Evolutionary conservation across 2,113 vertebrate species (phyloP).

Genomic region (Cyanoliseus patagonus): DNA sequence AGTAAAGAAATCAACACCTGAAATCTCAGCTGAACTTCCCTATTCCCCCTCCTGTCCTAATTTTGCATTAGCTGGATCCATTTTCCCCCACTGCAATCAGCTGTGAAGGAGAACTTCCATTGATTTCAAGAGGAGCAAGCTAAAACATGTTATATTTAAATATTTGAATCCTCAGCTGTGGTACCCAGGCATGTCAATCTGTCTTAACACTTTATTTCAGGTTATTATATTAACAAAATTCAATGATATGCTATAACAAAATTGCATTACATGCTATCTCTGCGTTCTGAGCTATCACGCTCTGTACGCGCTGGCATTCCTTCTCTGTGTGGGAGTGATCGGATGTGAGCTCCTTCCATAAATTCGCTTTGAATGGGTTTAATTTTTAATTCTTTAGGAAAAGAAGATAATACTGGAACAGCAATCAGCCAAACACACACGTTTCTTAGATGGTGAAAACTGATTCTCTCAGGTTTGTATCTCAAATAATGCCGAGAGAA

Average conservation of each 20-base stretch:
- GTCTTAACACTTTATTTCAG: conserved; percentile 43
- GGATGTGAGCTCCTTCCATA: neutral
- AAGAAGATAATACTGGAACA: neutral
- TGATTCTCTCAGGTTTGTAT: neutral
- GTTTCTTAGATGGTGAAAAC: neutral
- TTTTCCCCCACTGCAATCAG: conserved; percentile 8
- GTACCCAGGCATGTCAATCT: neutral
- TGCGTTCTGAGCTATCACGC: neutral
- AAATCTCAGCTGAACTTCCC: conserved; percentile 4
- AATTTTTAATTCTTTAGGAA: neutral
- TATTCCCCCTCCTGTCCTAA: neutral
- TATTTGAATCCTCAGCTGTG: conserved; percentile 19
- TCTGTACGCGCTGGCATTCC: neutral
- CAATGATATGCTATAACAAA: neutral
- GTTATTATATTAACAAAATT: conserved; percentile 43
- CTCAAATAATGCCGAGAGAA: neutral
- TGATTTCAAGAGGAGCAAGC: neutral
- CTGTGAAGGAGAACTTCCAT: conserved; percentile 20
- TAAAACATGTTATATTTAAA: conserved; percentile 26
- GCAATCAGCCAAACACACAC: neutral
- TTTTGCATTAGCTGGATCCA: neutral
- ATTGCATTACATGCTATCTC: conserved; percentile 13
- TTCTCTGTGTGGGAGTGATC: neutral
- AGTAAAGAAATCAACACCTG: neutral
- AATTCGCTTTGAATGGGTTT: neutral